Conservation (phyloP, 2,797 vertebrate species). For the Enteromius mattozi region DNA sequence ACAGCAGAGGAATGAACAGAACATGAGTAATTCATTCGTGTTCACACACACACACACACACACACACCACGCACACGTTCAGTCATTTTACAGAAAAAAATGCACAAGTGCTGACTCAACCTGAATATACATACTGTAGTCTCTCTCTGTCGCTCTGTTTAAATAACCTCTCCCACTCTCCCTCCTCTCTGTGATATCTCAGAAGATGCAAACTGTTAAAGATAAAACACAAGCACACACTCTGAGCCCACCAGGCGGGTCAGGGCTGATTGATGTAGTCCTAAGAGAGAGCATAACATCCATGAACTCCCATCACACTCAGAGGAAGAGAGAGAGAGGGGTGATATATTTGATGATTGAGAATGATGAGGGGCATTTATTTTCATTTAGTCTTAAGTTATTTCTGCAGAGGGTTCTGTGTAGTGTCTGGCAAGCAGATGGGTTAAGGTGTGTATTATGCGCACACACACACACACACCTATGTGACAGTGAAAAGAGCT, state of each 20-base stretch:
- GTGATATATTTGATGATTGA: constrained; percentile 51
- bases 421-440: constrained; percentile 51
- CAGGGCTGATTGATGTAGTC: constrained; percentile 45
- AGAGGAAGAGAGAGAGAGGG: constrained; percentile 32
- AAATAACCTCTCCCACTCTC: constrained; percentile 41
- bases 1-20: neutral
- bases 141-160: constrained; percentile 23
- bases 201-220: constrained; percentile 51
- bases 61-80: constrained; percentile 30
- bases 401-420: constrained; percentile 47
- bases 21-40: constrained; percentile 7
- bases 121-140: constrained; percentile 2
- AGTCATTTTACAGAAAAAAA: constrained; percentile 13
- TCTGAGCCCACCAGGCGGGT: constrained; percentile 35
- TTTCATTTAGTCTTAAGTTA: constrained; percentile 53
- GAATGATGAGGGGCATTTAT: constrained; percentile 54
- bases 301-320: constrained; percentile 51
- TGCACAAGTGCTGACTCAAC: constrained; percentile 39
- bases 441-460: constrained; percentile 36
- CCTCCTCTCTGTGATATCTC: constrained; percentile 32
- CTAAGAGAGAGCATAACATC: constrained; percentile 47
- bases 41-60: constrained; percentile 39
- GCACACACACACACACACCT: constrained; percentile 12
- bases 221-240: constrained; percentile 47
- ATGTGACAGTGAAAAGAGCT: constrained; percentile 50